phyloP scores from a whole-genome alignment of 2,888 invertebrate species.

The Megalurothrips usitatus region DNA sequence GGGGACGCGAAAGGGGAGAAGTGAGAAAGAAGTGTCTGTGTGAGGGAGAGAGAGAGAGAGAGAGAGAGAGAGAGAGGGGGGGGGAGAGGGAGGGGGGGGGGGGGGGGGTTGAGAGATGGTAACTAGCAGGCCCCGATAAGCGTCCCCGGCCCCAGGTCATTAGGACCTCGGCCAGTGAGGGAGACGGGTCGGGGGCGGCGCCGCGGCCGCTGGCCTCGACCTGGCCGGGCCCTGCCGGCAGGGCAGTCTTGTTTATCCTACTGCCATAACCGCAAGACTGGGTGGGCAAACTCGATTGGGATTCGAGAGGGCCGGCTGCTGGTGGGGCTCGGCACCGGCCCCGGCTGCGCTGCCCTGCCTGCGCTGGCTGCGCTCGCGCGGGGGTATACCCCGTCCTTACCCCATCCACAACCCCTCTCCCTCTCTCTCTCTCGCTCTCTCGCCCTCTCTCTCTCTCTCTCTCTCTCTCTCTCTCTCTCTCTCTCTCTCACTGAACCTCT shows the following conservation, averaged over 20 bases:
- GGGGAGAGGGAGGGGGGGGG: neutral
- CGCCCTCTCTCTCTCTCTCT: neutral
- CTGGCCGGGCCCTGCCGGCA: neutral
- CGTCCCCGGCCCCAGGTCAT: neutral
- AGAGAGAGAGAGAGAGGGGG: neutral
- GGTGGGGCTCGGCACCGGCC: neutral
- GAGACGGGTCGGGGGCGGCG: neutral
- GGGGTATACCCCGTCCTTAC: too few species aligned
- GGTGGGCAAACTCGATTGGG: constrained; percentile 22
- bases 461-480: neutral
- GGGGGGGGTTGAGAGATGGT: neutral
- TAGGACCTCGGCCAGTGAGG: constrained; percentile 1
- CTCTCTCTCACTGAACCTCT: neutral
- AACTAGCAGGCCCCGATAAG: neutral
- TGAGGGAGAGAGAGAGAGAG: too few species aligned
- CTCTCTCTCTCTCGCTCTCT: neutral
- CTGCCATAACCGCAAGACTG: constrained; percentile 13
- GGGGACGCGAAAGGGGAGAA: too few species aligned
- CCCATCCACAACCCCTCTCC: neutral
- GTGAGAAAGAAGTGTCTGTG: too few species aligned
- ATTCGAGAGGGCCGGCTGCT: neutral
- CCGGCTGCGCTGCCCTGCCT: neutral
- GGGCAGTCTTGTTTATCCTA: constrained; percentile 11
- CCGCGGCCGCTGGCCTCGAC: neutral
- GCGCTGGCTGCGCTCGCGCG: neutral